These are phyloP conservation scores for Eira barbara DNA, from an alignment of 2,113 vertebrate species.

Conservation along the genomic window DNA sequence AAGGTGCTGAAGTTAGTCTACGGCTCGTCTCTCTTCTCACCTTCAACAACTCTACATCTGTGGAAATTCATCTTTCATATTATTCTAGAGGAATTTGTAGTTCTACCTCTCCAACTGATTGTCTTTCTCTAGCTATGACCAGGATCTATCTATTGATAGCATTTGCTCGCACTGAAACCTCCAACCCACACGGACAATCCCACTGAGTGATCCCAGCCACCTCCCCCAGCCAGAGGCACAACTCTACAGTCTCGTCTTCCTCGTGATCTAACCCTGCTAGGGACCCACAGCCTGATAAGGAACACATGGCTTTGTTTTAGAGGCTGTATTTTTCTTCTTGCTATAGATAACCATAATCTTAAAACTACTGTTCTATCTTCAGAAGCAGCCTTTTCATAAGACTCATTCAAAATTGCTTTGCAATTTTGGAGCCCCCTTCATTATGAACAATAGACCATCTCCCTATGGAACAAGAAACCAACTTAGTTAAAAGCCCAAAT, in stretches of 20 bases:
- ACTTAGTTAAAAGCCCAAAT: slow-evolving; percentile 36
- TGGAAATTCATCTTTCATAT: neutral
- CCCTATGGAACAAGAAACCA: slow-evolving; percentile 24
- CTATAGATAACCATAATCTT: neutral
- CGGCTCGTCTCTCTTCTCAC: neutral
- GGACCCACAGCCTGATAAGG: neutral
- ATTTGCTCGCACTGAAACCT: neutral
- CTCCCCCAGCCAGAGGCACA: neutral
- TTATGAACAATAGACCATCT: neutral
- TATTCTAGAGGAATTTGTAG: neutral
- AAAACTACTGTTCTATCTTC: neutral
- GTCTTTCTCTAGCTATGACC: neutral
- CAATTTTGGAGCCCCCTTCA: neutral
- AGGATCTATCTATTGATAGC: neutral
- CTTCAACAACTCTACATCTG: neutral
- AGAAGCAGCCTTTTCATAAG: neutral
- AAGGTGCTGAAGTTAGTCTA: neutral
- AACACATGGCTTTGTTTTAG: neutral
- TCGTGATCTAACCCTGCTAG: neutral
- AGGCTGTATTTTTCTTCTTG: neutral
- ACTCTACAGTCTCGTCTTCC: neutral
- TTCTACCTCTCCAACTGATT: neutral
- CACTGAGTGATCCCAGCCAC: neutral
- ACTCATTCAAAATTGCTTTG: neutral
- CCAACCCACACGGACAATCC: neutral